phyloP scores from a whole-genome alignment of 2,888 invertebrate genomes.

The Perizoma flavofasciatum region DNA sequence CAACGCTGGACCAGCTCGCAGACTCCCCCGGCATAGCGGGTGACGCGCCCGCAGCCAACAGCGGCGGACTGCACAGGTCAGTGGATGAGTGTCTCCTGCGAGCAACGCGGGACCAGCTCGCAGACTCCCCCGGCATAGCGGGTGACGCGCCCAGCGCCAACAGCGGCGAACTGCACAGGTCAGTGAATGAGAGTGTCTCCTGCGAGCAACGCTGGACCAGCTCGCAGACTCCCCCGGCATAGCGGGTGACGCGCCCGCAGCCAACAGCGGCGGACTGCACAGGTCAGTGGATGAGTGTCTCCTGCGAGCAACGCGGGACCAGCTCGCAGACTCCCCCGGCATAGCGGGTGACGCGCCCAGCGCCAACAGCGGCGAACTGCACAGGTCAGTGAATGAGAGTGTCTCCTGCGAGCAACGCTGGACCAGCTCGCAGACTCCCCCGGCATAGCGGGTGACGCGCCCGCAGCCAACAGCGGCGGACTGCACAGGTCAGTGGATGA shows the following conservation, averaged over 20 bases:
- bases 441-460: constrained; percentile 88
- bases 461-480: constrained; percentile 58
- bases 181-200: too few species aligned
- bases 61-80: too few species aligned
- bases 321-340: constrained; percentile 87
- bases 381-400: too few species aligned
- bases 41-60: too few species aligned
- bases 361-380: constrained; percentile 46
- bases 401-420: constrained; percentile 87
- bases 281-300: too few species aligned
- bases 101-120: constrained; percentile 90
- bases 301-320: constrained; percentile 87
- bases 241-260: too few species aligned
- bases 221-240: too few species aligned
- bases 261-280: too few species aligned
- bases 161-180: constrained; percentile 76
- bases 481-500: too few species aligned
- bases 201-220: too few species aligned
- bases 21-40: too few species aligned
- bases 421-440: constrained; percentile 88
- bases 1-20: too few species aligned
- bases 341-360: constrained; percentile 87
- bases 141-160: constrained; percentile 85
- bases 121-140: constrained; percentile 85
- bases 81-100: constrained; percentile 93